Evolutionary conservation across 2,888 invertebrate genomes (phyloP).

Genomic region (Hyles lineata): DNA sequence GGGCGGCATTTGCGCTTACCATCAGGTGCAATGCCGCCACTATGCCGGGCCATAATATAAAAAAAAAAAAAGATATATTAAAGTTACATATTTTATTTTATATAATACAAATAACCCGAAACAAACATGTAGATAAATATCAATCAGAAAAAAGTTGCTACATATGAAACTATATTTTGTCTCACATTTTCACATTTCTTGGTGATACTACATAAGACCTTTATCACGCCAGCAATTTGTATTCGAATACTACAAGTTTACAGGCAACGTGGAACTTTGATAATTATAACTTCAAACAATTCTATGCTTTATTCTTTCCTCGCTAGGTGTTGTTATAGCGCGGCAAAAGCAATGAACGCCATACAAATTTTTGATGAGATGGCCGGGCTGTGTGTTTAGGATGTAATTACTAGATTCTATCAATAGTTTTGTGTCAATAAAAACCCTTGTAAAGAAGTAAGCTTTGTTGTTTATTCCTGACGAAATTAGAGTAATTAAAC

Average conservation of each 20-base stretch:
- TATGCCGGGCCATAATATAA: no score
- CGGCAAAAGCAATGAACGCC: not conserved
- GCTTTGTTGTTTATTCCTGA: not conserved
- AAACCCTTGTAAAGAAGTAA: not conserved
- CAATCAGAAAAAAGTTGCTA: no score
- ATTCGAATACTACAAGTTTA: constrained; percentile 31
- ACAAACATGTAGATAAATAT: no score
- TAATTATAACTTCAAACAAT: constrained; percentile 15
- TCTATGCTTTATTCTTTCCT: constrained; percentile 9
- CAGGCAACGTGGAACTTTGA: constrained; percentile 23
- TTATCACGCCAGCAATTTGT: constrained; percentile 33
- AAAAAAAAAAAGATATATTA: no score
- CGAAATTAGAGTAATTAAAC: not conserved
- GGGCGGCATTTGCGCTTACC: no score
- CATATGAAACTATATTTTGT: not conserved
- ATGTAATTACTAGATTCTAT: constrained; percentile 26
- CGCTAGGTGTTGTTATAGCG: not conserved
- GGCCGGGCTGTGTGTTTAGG: constrained; percentile 9
- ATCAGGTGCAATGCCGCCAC: no score
- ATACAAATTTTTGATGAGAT: constrained; percentile 30
- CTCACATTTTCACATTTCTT: not conserved
- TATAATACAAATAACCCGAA: no score
- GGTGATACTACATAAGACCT: constrained; percentile 26
- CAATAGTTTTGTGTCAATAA: constrained; percentile 23
- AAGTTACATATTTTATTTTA: no score